Conservation (phyloP, 2,113 vertebrate genomes). For the Alligator mississippiensis region DNA sequence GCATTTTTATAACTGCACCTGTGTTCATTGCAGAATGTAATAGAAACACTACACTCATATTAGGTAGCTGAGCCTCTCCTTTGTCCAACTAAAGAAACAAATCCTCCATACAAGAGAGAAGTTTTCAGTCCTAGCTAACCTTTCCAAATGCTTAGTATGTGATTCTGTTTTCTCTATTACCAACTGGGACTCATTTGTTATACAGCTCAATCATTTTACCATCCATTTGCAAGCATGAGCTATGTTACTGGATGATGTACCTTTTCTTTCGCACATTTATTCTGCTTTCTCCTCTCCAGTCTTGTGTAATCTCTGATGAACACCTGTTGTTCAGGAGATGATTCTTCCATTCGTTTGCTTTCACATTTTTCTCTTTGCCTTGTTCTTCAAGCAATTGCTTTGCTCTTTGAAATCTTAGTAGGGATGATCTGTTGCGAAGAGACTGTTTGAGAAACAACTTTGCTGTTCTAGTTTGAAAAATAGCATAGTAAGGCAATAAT, state of each 20-base stretch:
- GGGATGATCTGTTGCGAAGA: neutral
- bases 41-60: neutral
- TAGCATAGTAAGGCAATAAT: neutral
- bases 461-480: neutral
- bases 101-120: neutral
- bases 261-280: neutral
- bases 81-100: conserved; percentile 8
- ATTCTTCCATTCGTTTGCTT: neutral
- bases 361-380: neutral
- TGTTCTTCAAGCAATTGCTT: neutral
- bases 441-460: neutral
- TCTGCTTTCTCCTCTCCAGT: neutral
- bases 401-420: neutral
- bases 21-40: neutral
- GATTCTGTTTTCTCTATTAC: rapidly evolving
- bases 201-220: neutral
- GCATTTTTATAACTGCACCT: neutral
- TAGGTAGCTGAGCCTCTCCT: neutral
- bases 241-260: neutral
- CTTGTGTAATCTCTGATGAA: neutral
- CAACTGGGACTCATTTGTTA: neutral
- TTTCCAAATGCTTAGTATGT: neutral
- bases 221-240: neutral
- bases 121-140: neutral
- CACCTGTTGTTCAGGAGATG: neutral